phyloP scores from a whole-genome alignment of 2,113 vertebrate species.

The Cariama cristata region DNA sequence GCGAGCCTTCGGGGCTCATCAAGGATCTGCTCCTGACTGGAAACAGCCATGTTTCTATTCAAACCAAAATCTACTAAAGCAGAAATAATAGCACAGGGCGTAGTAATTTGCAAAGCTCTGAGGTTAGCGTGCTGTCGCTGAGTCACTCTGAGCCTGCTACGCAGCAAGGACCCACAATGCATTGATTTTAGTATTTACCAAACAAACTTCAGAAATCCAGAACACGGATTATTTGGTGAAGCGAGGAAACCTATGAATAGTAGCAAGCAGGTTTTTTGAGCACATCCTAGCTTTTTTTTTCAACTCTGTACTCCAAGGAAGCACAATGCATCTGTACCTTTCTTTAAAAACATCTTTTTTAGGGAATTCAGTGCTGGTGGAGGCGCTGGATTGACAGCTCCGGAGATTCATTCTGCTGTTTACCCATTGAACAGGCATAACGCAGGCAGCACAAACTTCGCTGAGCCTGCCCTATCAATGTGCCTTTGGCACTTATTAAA shows the following conservation, averaged over 20 bases:
- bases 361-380: not conserved
- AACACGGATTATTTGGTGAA: not conserved
- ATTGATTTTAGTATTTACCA: not conserved
- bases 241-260: not conserved
- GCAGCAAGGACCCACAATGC: rapidly evolving
- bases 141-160: not conserved
- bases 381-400: not conserved
- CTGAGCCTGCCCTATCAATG: not conserved
- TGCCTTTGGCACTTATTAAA: not conserved
- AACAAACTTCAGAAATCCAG: not conserved
- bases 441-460: not conserved
- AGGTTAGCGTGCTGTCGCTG: not conserved
- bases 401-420: not conserved
- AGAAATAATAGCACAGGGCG: not conserved
- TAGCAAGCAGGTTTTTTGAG: not conserved
- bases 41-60: not conserved
- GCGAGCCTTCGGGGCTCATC: rapidly evolving
- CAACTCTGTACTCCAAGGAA: not conserved
- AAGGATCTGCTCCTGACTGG: not conserved
- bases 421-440: not conserved
- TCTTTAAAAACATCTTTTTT: not conserved
- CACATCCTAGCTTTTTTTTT: not conserved
- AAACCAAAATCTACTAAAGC: not conserved
- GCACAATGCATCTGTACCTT: not conserved
- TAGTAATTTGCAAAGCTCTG: not conserved